Conservation (phyloP, 2,888 invertebrate genomes). For the Cantharis flavilabris region DNA sequence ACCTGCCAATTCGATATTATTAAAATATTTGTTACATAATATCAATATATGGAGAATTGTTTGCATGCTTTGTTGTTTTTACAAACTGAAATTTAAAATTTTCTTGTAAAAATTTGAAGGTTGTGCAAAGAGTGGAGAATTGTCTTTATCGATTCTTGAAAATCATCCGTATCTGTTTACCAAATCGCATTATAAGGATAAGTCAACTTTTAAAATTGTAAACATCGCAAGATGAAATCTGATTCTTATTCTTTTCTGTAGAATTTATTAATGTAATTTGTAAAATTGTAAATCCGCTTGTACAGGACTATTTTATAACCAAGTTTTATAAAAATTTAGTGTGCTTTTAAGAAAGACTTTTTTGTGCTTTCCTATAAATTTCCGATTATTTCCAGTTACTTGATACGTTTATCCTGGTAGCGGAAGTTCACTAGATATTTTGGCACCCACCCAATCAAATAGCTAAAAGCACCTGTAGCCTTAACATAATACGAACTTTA, state of each 20-base stretch:
- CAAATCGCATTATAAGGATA: background rate
- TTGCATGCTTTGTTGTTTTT: background rate
- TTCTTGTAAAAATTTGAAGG: background rate
- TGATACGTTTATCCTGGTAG: background rate
- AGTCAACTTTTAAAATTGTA: background rate
- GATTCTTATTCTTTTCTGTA: background rate
- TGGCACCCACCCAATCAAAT: background rate
- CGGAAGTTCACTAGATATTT: background rate
- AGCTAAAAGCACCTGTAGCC: conserved; percentile 1
- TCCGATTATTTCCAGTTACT: background rate
- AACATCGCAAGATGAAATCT: background rate
- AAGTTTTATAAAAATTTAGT: background rate
- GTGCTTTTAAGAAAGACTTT: background rate
- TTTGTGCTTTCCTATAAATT: background rate
- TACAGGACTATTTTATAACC: background rate
- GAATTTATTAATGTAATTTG: background rate
- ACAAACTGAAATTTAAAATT: background rate
- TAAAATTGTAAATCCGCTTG: background rate
- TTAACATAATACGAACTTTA: background rate
- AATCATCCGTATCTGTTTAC: background rate
- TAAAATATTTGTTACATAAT: background rate
- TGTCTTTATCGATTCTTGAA: background rate
- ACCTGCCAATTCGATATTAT: background rate
- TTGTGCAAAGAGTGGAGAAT: background rate
- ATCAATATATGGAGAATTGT: no score